A percentile compares a stretch with the other conserved stretches of the same genome.
These are phyloP conservation scores for Drosophila peninsularis DNA, from an alignment of 2,888 invertebrate species.

Conservation along the genomic window DNA sequence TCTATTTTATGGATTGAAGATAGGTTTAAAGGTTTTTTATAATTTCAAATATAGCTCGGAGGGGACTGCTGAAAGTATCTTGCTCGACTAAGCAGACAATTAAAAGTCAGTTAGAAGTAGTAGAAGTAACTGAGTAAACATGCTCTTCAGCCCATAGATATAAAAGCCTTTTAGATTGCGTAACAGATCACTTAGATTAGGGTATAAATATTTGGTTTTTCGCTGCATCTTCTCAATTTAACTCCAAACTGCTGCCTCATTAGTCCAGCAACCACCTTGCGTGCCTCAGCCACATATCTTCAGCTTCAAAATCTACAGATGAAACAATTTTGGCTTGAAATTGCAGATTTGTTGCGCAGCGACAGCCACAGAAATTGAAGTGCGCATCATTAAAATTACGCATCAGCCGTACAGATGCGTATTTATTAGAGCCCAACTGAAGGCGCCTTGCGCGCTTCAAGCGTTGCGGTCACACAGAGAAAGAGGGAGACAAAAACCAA, in stretches of 20 bases:
- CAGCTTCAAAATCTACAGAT: background rate
- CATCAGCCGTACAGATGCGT: background rate
- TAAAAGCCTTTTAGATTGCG: background rate
- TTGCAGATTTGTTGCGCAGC: background rate
- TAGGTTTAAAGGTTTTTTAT: background rate
- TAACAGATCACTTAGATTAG: background rate
- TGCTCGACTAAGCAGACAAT: no score
- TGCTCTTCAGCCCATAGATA: background rate
- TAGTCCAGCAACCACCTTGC: background rate
- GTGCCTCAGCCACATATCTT: background rate
- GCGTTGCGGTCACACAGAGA: background rate
- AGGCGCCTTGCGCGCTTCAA: background rate
- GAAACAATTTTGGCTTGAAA: constrained; percentile 6
- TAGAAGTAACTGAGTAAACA: no score
- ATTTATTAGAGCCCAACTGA: background rate
- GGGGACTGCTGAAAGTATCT: no score
- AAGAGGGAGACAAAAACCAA: constrained; percentile 16
- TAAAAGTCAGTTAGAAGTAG: no score
- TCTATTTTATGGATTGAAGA: background rate
- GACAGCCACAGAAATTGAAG: constrained; percentile 2
- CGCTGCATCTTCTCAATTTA: no score
- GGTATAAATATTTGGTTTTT: background rate
- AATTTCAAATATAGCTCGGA: no score
- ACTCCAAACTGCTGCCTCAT: background rate
- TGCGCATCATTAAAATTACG: constrained; percentile 9